Evolutionary conservation across 2,113 vertebrate species (phyloP), one percentile per base, ranked within the genome.

Genomic region (Bubo bubo): DNA sequence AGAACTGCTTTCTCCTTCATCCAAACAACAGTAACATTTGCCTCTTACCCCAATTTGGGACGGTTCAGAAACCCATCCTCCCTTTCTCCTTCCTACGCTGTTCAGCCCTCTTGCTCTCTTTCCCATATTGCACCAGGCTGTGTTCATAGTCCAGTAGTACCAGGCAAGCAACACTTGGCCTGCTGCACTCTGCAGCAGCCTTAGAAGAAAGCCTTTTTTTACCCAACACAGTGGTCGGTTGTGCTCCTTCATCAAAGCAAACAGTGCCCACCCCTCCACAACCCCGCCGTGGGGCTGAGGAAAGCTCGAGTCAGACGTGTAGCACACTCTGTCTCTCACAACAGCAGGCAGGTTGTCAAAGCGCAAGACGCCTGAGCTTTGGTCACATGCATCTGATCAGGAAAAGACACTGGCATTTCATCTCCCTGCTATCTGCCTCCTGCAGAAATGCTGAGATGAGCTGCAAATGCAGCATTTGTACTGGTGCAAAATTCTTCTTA

Each of bases 251-350:
- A 11, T 22, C 35, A 79, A 45, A 45, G 43, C 7, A 45, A 45
- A 45, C 43, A 45, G 16, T 8, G 43, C 43, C 15, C 59, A 49
- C 3, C 8, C 23, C 59, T 90, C 10, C 55, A 27, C 39, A 74
- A 0, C 8, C 47, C 43, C 14, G 5, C 23, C 22, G 7, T 11
- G 49, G 39, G 63, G 24, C 64, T 45, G 8, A 34, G 56, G 39
- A 59, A 17, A 43, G 11, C 60, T 12, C 1, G 0, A 16, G 21
- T 26, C 81, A n/a, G 81, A 12, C 2, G 1, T 1, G 37, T 5
- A 43, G 43, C 77, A 55, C 14, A 3, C 8, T 4, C 3, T 1
- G 15, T 9, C 30, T 53, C 60, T 74, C 49, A 27, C 12, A 41
- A 17, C 7, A 55, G 60, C 62, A 52, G 55, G 19, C 8, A 58